Evolutionary conservation across 2,888 invertebrate species (phyloP).

Genomic region (Pogonocherus hispidulus): DNA sequence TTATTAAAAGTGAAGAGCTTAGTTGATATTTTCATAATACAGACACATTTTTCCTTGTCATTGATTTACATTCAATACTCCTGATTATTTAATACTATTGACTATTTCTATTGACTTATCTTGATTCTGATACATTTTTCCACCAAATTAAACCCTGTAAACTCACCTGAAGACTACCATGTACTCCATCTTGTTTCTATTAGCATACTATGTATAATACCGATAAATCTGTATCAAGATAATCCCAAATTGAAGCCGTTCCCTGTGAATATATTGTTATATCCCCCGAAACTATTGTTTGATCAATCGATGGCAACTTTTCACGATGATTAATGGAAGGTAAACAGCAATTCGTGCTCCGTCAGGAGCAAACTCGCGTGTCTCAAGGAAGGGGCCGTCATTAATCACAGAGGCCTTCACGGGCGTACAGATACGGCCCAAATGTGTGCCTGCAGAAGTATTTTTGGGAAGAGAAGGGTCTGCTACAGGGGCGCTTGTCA

Average conservation of each 20-base stretch:
- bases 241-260: conserved; percentile 23
- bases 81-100: too few species aligned
- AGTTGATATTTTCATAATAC: too few species aligned
- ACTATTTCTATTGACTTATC: too few species aligned
- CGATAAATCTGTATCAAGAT: conserved; percentile 15
- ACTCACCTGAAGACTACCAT: too few species aligned
- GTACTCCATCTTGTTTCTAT: background rate
- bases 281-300: conserved; percentile 28
- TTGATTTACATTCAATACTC: too few species aligned
- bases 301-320: conserved; percentile 34
- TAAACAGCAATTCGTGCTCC: conserved; percentile 59
- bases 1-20: too few species aligned
- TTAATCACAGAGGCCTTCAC: conserved; percentile 54
- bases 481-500: too few species aligned
- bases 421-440: conserved; percentile 28
- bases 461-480: conserved; percentile 1
- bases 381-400: conserved; percentile 52
- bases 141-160: too few species aligned
- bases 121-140: too few species aligned
- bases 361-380: conserved; percentile 59
- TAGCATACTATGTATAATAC: background rate
- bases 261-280: conserved; percentile 30
- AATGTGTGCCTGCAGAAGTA: conserved; percentile 11
- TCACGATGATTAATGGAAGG: conserved; percentile 60
- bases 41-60: too few species aligned